These are phyloP conservation scores for Helicoverpa armigera DNA, from an alignment of 1,140 invertebrate genomes.

Conservation along the genomic window DNA sequence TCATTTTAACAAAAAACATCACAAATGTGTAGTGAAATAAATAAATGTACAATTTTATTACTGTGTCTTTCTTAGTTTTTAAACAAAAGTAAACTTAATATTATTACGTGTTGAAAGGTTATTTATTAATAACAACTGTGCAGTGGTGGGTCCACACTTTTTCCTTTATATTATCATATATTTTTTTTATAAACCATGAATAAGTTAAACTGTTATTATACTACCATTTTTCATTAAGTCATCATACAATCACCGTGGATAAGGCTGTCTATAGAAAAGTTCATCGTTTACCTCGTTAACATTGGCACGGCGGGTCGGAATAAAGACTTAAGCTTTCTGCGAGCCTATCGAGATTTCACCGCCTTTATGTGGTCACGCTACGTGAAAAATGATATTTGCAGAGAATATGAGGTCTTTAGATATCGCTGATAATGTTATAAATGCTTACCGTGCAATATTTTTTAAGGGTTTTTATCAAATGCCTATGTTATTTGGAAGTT, in stretches of 20 bases:
- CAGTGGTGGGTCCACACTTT: too few species aligned
- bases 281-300: conserved; percentile 25
- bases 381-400: conserved; percentile 57
- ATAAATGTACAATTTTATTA: too few species aligned
- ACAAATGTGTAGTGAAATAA: too few species aligned
- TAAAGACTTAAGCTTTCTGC: conserved; percentile 41
- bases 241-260: conserved; percentile 21
- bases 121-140: too few species aligned
- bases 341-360: conserved; percentile 35
- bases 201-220: background rate
- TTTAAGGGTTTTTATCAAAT: background rate
- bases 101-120: too few species aligned
- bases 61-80: too few species aligned
- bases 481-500: background rate
- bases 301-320: background rate
- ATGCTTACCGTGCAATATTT: background rate
- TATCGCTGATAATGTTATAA: conserved; percentile 31
- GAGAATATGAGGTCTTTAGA: conserved; percentile 30
- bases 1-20: too few species aligned
- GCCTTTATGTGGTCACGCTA: conserved; percentile 49
- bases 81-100: too few species aligned
- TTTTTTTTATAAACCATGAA: too few species aligned
- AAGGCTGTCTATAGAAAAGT: conserved; percentile 36
- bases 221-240: conserved; percentile 23
- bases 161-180: too few species aligned